Conservation (phyloP, 2,113 vertebrate genomes). For the Nipponia nippon region DNA sequence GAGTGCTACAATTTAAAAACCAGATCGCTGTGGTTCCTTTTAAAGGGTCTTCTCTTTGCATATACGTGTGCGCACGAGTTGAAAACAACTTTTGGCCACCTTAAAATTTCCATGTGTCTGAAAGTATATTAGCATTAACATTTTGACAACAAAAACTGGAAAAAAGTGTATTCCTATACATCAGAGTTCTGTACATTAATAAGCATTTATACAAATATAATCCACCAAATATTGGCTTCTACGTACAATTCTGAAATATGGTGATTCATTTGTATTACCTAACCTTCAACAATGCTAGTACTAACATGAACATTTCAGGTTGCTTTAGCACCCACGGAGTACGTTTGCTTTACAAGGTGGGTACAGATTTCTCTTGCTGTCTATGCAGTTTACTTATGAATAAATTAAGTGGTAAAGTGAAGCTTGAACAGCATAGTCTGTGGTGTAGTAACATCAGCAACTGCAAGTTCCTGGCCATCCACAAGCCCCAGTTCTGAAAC, state of each 20-base stretch:
- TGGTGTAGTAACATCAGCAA: constrained; percentile 92
- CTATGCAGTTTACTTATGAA: constrained; percentile 16
- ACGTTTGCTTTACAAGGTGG: constrained; percentile 6
- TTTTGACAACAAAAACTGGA: constrained; percentile 9
- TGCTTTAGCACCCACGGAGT: constrained; percentile 36
- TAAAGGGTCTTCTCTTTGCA: background rate
- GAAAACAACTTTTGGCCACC: constrained; percentile 41
- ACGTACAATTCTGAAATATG: constrained; percentile 55
- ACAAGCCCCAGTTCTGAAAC: constrained; percentile 86
- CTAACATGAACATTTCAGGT: constrained; percentile 52
- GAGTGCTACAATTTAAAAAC: constrained; percentile 16
- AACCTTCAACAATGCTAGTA: constrained; percentile 57
- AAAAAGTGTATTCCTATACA: constrained; percentile 26
- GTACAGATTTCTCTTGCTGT: background rate
- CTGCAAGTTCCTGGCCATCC: constrained; percentile 90
- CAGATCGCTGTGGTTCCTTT: background rate
- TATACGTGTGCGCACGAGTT: background rate
- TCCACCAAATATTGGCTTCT: constrained; percentile 73
- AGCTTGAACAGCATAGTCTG: constrained; percentile 95
- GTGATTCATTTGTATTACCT: constrained; percentile 45
- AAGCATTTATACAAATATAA: constrained; percentile 67
- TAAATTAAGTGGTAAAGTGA: constrained; percentile 84
- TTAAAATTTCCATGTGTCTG: background rate
- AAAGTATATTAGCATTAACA: background rate
- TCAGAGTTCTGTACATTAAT: constrained; percentile 50